These are phyloP conservation scores for Sinella curviseta DNA, from an alignment of 1,140 invertebrate species.

Conservation along the genomic window DNA sequence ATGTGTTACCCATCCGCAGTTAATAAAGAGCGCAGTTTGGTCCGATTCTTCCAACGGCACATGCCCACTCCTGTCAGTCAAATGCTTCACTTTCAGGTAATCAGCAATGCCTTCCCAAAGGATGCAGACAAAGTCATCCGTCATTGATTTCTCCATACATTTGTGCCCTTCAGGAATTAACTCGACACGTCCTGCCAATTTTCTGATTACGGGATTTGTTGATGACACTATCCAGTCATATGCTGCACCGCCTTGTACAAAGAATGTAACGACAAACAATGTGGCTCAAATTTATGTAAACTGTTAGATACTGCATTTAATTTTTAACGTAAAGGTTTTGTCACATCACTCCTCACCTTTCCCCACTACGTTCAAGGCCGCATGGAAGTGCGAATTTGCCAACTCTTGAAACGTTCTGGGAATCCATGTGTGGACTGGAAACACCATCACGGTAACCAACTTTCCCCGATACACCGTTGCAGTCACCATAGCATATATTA, in stretches of 20 bases:
- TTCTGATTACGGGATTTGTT: neutral
- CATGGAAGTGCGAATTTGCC: neutral
- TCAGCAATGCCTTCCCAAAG: neutral
- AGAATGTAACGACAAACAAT: neutral
- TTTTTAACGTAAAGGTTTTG: too few relatives aligned
- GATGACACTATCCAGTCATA: neutral
- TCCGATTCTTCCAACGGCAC: neutral
- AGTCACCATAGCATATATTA: neutral
- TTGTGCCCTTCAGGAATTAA: neutral
- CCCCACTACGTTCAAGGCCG: neutral
- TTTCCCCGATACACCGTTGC: neutral
- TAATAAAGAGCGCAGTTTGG: conserved; percentile 4
- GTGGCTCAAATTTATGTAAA: neutral
- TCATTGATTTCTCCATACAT: neutral
- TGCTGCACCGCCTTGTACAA: neutral
- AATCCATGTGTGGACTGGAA: conserved; percentile 14
- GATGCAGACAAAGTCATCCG: neutral
- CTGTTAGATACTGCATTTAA: too few relatives aligned
- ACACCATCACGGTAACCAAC: neutral
- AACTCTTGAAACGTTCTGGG: neutral
- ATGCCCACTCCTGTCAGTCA: neutral
- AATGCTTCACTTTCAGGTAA: neutral
- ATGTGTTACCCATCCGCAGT: neutral
- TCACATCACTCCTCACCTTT: conserved; percentile 22
- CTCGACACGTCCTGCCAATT: neutral